These are phyloP conservation scores for Rhegmatorhina hoffmannsi DNA, from an alignment of 2,113 vertebrate species.

Conservation along the genomic window DNA sequence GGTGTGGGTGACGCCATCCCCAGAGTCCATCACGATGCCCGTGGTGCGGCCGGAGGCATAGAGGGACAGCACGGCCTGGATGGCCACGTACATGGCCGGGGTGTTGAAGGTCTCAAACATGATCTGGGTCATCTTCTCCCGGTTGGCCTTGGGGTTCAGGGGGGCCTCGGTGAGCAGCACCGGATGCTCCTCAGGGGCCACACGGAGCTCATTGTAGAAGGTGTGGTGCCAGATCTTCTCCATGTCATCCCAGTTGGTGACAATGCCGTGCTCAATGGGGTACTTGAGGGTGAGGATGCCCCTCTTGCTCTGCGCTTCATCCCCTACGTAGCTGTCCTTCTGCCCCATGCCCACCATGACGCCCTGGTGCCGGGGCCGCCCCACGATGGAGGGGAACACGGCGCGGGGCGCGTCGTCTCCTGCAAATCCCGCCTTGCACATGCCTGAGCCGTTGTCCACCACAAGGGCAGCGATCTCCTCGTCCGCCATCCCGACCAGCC, in stretches of 20 bases:
- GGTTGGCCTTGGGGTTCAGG: slow-evolving; percentile 71
- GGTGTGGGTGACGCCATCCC: slow-evolving; percentile 72
- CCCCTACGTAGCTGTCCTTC: slow-evolving; percentile 75
- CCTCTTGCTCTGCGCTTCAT: slow-evolving; percentile 80
- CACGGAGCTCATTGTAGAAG: slow-evolving; percentile 84
- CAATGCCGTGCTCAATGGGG: slow-evolving; percentile 66
- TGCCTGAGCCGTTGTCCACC: slow-evolving; percentile 74
- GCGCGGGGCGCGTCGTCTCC: slow-evolving; percentile 72
- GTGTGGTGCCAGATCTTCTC: slow-evolving; percentile 93
- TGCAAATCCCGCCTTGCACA: slow-evolving; percentile 76
- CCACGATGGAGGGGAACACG: slow-evolving; percentile 77
- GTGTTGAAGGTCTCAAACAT: slow-evolving; percentile 83
- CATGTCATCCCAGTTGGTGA: slow-evolving; percentile 79
- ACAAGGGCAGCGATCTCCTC: slow-evolving; percentile 73
- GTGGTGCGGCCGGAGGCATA: slow-evolving; percentile 74
- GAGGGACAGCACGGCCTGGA: slow-evolving; percentile 76
- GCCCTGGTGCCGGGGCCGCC: slow-evolving; percentile 73
- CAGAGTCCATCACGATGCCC: slow-evolving; percentile 76
- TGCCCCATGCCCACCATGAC: slow-evolving; percentile 77
- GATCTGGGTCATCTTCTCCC: slow-evolving; percentile 83
- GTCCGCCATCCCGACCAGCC: slow-evolving; percentile 40
- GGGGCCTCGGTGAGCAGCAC: slow-evolving; percentile 77
- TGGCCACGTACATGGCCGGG: slow-evolving; percentile 77
- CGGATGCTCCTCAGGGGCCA: slow-evolving; percentile 76
- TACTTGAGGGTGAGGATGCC: slow-evolving; percentile 76